Percentiles rank a stretch among this genome's conserved stretches.
phyloP scores from a whole-genome alignment of 1,140 invertebrate species.

The Aethina tumida region DNA sequence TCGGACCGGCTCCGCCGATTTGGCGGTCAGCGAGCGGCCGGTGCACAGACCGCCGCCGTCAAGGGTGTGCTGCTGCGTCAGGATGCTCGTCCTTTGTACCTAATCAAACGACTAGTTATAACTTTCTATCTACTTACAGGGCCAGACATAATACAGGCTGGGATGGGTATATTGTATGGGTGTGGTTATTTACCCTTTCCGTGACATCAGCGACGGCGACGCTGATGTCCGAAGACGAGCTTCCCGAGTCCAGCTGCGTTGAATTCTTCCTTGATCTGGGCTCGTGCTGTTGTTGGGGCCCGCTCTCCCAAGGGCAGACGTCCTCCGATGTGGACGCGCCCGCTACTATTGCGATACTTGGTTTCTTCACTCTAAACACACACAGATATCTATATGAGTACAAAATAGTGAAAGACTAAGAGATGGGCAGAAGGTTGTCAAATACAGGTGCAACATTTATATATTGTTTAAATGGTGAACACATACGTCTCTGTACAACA shows the following conservation, averaged over 20 bases:
- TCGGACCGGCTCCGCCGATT: slow-evolving; percentile 30
- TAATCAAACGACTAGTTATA: slow-evolving; percentile 4
- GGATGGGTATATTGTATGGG: neutral
- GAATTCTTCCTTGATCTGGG: slow-evolving; percentile 44
- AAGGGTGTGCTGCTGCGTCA: slow-evolving; percentile 51
- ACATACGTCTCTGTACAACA: slow-evolving; percentile 1
- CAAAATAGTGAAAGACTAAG: no score
- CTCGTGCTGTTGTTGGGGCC: slow-evolving; percentile 17
- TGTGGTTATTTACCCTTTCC: slow-evolving; percentile 39
- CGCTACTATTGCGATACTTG: slow-evolving; percentile 33
- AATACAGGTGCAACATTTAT: slow-evolving; percentile 16
- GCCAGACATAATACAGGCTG: no score
- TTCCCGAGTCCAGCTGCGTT: slow-evolving; percentile 44
- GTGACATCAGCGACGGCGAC: slow-evolving; percentile 47
- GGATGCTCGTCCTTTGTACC: slow-evolving; percentile 36
- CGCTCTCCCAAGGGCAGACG: slow-evolving; percentile 58
- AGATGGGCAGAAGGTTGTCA: slow-evolving; percentile 1
- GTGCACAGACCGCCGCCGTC: no score
- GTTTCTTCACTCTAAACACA: slow-evolving; percentile 29
- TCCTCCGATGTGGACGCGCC: slow-evolving; percentile 45
- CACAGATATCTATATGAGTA: slow-evolving; percentile 1
- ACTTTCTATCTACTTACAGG: no score
- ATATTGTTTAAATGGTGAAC: slow-evolving; percentile 10
- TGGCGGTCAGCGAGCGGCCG: slow-evolving; percentile 34
- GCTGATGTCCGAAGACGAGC: slow-evolving; percentile 64